Evolutionary conservation across 2,113 vertebrate genomes (phyloP).

Genomic region (Rhabdomys dilectus): DNA sequence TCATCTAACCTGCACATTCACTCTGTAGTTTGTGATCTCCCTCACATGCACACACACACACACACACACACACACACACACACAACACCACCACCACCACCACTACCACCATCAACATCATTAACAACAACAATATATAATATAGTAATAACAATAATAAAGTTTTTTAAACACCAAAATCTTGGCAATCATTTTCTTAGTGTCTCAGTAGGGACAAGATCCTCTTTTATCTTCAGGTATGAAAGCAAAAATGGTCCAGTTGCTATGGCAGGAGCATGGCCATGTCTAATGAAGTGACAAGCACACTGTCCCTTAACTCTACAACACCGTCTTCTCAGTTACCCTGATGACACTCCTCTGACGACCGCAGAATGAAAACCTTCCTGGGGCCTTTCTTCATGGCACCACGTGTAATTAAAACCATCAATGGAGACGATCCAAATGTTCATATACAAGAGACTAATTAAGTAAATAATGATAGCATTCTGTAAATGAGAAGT

Average conservation of each 20-base stretch:
- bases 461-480: conserved; percentile 28
- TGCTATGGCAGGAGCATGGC: not conserved
- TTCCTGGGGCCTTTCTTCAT: not conserved
- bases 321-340: conserved; percentile 7
- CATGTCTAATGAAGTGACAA: not conserved
- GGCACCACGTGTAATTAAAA: not conserved
- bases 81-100: not conserved
- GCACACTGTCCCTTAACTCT: not conserved
- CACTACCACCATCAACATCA: not conserved
- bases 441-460: not conserved
- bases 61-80: not conserved
- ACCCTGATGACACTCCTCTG: not conserved
- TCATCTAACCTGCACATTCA: no score
- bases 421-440: conserved; percentile 6
- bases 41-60: not conserved
- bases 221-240: not conserved
- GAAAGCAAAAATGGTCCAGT: not conserved
- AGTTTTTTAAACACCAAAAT: not conserved
- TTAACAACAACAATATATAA: not conserved
- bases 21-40: not conserved
- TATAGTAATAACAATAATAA: not conserved
- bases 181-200: not conserved
- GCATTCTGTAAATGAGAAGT: not conserved
- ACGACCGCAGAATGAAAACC: not conserved
- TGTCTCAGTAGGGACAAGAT: not conserved